These are phyloP conservation scores for Lithosia quadra DNA, from an alignment of 2,888 invertebrate genomes.

Conservation along the genomic window DNA sequence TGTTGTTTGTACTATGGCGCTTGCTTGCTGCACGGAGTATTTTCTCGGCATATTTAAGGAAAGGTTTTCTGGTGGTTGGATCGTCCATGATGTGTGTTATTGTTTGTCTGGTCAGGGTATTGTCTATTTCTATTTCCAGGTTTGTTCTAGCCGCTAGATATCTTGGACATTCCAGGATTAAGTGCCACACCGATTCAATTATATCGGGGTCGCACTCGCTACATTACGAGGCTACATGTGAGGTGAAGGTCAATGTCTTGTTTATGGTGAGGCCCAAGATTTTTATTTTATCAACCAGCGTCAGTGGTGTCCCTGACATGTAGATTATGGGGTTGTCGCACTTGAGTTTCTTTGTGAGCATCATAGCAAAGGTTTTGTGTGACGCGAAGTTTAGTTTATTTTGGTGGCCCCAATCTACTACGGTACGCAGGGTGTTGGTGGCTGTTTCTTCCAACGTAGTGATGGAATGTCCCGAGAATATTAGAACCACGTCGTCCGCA, in stretches of 20 bases:
- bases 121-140: constrained; percentile 5
- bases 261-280: constrained; percentile 34
- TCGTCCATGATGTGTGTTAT: neutral
- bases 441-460: constrained; percentile 9
- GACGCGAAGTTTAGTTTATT: constrained; percentile 13
- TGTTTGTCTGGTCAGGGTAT: neutral
- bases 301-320: constrained; percentile 21
- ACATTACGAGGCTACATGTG: neutral
- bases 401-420: constrained; percentile 13
- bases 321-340: constrained; percentile 7
- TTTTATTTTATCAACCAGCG: constrained; percentile 20
- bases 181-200: constrained; percentile 16
- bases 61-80: neutral
- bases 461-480: constrained; percentile 3
- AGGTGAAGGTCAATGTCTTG: constrained; percentile 2
- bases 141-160: constrained; percentile 6
- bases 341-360: constrained; percentile 15
- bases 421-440: neutral
- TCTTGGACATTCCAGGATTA: constrained; percentile 12
- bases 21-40: constrained; percentile 10
- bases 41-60: neutral
- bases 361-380: constrained; percentile 19
- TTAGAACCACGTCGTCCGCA: constrained; percentile 17
- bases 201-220: neutral
- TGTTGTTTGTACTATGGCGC: neutral